Base-by-base conservation (phyloP, 2,113 vertebrate genomes). In the Saccopteryx leptura region DNA sequence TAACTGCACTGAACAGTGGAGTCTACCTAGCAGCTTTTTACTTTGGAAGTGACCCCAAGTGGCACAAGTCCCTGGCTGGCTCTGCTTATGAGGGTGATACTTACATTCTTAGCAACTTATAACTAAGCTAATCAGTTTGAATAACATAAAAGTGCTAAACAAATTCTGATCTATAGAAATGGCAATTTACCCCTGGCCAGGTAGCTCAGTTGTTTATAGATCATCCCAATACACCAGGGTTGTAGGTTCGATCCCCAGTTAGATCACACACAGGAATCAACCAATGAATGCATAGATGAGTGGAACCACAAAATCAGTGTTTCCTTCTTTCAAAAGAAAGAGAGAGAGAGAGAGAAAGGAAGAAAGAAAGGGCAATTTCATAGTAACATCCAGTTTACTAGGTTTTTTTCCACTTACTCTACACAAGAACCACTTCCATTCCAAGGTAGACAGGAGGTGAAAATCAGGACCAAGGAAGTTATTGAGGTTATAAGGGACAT, bases 391-490 rank as follows among this genome's bases (percentile, higher is more conserved):
- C 31, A 9, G 2, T 33, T 61, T 46, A 61, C 66, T 48, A 28
- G 71, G 23, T 17, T 75, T 95, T 95, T 81, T 84, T 14, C 89
- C 89, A 68, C 39, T 72, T 8, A 6, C 61, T 88, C 71, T 8
- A 24, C 15, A 33, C 1, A 0, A 28, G 21, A 56, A 93, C 46
- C 23, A 50, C 23, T 24, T 31, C 26, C 63, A 17, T 46, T 33
- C 39, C 19, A 50, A 33, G 48, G 33, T 18, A 83, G 74, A 94
- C 28, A 52, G 24, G 83, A 90, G 66, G 19, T 46, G 76, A 88
- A 94, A 93, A 63, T 91, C 85, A 92, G 39, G 83, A 48, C 66
- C 75, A 90, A 79, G 61, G 52, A 82, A 63, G 86, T 88, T 13
- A 80, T n/a, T 23, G 58, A 31, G n/a, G 86, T 79, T 52, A 82